Base-by-base conservation (phyloP, 2,113 vertebrate species). In the Athene noctua region DNA sequence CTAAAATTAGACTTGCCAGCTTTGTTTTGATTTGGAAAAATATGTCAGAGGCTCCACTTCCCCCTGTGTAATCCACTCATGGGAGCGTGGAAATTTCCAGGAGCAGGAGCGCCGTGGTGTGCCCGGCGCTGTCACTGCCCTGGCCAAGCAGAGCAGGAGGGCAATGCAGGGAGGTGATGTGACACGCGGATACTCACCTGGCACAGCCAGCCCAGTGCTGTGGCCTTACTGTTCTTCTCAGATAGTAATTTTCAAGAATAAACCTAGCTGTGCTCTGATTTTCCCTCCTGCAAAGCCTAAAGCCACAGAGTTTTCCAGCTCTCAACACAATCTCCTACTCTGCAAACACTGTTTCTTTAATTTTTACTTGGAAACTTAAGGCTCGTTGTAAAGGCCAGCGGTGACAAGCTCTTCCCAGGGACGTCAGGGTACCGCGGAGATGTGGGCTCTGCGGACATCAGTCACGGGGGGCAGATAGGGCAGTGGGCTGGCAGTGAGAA, bases 401-500 rank as follows among this genome's bases (percentile, higher is more conserved):
- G 30, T 72, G 73, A 61, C 51, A 34, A 46, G 65, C 34, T 84
- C 83, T 55, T 88, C 68, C 40, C 86, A 47, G 61, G 57, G 65
- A 79, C 16, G 44, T 30, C 3, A 3, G 66, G 62, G 40, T 36
- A 78, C 21, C 2, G 3, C 1, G 2, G 88, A 73, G 54, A 46
- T 13, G 20, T 0, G 1, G 46, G 29, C 12, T 46, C 29, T 55
- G 15, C 1, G 2, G n/a, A 15, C 0, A 0, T 44, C 1, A 1
- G 54, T 21, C 77, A 59, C 4, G 15, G 38, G 59, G 62, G 65
- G 29, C 42, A 22, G 78, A 27, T 0, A 4, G 58, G 70, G 23
- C 0, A 0, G 1, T 1, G 51, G 62, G 18, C 19, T 2, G 1
- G 0, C 0, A 0, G 51, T 40, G 38, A 63, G 88, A 91, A 34